Conservation (phyloP, 2,888 invertebrate genomes). For the Phlogophora meticulosa region DNA sequence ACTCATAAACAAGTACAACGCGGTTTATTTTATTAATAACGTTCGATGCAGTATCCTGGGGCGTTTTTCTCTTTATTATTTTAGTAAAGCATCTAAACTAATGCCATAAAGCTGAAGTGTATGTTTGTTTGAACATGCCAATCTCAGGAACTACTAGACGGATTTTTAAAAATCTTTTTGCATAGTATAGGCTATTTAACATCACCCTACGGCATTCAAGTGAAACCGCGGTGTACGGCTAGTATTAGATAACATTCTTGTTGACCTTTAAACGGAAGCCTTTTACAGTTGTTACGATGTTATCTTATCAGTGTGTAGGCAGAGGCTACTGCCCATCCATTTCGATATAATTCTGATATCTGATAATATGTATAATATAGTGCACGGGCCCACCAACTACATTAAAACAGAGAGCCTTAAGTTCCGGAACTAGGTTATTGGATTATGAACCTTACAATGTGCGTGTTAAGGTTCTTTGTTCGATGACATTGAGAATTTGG, state of each 20-base stretch:
- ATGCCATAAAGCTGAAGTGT: too few species aligned
- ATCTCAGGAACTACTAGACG: too few species aligned
- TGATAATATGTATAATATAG: conserved; percentile 30
- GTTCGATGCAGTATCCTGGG: too few species aligned
- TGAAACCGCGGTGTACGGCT: too few species aligned
- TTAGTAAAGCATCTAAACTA: too few species aligned
- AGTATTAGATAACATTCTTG: conserved; percentile 3
- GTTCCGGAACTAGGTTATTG: background rate
- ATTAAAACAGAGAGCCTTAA: background rate
- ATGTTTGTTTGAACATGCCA: too few species aligned
- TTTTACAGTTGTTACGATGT: conserved; percentile 18
- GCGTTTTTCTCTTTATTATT: too few species aligned
- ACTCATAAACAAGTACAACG: too few species aligned
- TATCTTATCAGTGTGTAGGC: conserved; percentile 34
- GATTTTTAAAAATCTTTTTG: too few species aligned
- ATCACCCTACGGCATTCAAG: too few species aligned
- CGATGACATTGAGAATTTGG: background rate
- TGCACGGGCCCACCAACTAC: background rate
- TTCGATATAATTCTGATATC: conserved; percentile 29
- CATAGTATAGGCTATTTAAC: too few species aligned
- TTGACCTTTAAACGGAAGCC: conserved; percentile 22
- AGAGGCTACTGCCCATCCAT: conserved; percentile 45
- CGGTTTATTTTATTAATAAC: too few species aligned
- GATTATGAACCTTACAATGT: fast-evolving
- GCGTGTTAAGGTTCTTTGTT: background rate